Percentiles rank a stretch among this genome's conserved stretches.
Evolutionary conservation across 2,113 vertebrate species (phyloP).

Genomic region (Columbina picui): DNA sequence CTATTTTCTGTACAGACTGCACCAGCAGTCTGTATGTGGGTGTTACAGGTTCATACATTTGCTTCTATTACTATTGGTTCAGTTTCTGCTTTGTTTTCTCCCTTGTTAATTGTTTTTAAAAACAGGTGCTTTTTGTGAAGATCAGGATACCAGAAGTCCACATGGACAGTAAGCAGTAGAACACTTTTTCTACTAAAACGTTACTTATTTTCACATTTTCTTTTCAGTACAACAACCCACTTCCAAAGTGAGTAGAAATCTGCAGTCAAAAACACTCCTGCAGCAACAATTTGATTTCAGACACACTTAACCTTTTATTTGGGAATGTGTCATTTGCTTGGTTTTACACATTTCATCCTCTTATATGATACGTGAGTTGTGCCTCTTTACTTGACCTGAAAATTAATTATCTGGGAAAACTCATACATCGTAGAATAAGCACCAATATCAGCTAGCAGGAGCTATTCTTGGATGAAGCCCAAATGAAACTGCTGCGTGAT

Average conservation of each 20-base stretch:
- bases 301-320: neutral
- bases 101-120: neutral
- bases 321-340: neutral
- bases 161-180: neutral
- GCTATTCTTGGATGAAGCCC: neutral
- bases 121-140: neutral
- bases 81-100: neutral
- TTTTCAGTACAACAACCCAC: neutral
- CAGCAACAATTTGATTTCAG: neutral
- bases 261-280: neutral
- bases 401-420: neutral
- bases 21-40: neutral
- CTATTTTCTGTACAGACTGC: neutral
- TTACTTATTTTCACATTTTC: neutral
- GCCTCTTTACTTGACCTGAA: neutral
- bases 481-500: neutral
- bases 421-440: neutral
- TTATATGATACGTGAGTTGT: neutral
- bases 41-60: neutral
- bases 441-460: neutral
- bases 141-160: neutral
- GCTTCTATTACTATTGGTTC: neutral
- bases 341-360: neutral
- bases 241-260: neutral
- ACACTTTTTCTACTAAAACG: neutral